Evolutionary conservation across 2,797 vertebrate genomes (phyloP).

Genomic region (Scolopax bukidnonensis): DNA sequence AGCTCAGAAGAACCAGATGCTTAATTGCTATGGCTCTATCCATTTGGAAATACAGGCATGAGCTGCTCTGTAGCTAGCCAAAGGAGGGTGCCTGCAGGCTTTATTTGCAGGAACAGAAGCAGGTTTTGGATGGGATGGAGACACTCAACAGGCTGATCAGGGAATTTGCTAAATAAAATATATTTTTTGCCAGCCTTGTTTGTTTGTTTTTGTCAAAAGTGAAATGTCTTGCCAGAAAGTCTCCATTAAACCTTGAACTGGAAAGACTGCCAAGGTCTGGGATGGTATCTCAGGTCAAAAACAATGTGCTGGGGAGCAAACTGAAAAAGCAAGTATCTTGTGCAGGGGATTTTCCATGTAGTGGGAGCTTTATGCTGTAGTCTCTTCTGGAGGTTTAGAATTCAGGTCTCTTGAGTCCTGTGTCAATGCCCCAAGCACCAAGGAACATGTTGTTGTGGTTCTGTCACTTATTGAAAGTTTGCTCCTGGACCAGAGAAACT

Average conservation of each 20-base stretch:
- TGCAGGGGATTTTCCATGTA: neutral
- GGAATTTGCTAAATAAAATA: neutral
- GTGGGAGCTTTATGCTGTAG: neutral
- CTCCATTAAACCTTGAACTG: conserved; percentile 13
- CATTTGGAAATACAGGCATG: neutral
- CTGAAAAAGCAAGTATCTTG: neutral
- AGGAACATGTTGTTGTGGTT: neutral
- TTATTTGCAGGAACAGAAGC: neutral
- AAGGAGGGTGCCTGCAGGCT: neutral
- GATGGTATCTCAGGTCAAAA: conserved; percentile 11
- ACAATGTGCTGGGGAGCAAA: neutral
- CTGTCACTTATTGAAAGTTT: neutral
- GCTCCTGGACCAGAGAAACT: neutral
- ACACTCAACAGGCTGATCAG: neutral
- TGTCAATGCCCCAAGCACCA: neutral
- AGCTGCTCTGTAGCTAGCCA: neutral
- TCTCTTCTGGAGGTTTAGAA: neutral
- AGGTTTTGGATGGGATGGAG: conserved; percentile 13
- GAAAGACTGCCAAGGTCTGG: conserved; percentile 8
- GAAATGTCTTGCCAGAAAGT: conserved; percentile 8
- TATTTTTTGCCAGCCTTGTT: neutral
- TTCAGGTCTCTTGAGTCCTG: neutral
- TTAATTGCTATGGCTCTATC: neutral
- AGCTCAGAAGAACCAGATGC: neutral
- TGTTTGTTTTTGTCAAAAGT: conserved; percentile 8